Base-by-base conservation (phyloP, 2,888 invertebrate species). In the Venusia cambrica region DNA sequence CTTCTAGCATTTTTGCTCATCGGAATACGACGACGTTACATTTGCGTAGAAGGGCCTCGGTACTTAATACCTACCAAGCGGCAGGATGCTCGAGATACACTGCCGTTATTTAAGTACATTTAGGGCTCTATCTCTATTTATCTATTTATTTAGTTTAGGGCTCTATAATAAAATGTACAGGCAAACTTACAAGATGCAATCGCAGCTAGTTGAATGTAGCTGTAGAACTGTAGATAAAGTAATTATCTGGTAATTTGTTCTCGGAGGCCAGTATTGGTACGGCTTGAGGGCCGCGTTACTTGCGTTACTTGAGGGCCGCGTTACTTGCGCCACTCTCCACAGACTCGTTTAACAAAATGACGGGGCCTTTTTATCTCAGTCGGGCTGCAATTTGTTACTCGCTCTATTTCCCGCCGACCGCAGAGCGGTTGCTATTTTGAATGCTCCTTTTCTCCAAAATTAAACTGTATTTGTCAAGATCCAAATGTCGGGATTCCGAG, bases 361-460 rank as follows among this genome's bases (percentile, higher is more conserved):
- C 81, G 78, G 72, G 72, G 62, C 75, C 80, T 80, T 83, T 83
- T 83, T 81, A 83, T 84, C 83, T 80, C 71, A 76, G 79, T 81
- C 81, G 70, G 60, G 62, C 54, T 70, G 70, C 78, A 74, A 81
- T 83, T 81, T 81, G 83, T 83, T 73, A 69, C 66, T 64, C 68
- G 62, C 72, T 78, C 76, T 74, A 79, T 80, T 81, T 78, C 71
- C 76, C 62, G 69, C 58, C 61, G 59, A 73, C 80, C 79, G 63
- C 78, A 76, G 69, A 34, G 24, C 30, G 61, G 68, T 64, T 66
- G 63, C 73, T 75, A 67, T 75, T 83, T 77, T 73, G 70, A 74
- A 79, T 81, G 75, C 70, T 65, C 70, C 57, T 67, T 70, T 65
- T 64, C 69, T 64, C 60, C 62, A 49, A 73, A 79, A 74, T 77